phyloP scores from a whole-genome alignment of 1,140 invertebrate genomes.

The Mycetomoellerius zeteki region DNA sequence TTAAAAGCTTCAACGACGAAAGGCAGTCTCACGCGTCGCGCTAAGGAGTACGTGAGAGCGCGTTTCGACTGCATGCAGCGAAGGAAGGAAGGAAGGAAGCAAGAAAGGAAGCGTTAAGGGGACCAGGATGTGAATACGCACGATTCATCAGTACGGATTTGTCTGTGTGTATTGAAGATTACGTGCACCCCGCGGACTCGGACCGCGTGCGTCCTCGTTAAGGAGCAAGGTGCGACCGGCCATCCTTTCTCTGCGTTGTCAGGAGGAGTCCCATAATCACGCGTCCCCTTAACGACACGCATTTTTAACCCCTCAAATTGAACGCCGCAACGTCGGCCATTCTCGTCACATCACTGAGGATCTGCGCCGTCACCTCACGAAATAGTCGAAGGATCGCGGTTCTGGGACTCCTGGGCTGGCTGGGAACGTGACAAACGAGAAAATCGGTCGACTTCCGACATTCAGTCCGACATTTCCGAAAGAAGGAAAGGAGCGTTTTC shows the following conservation, averaged over 20 bases:
- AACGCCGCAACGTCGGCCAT: constrained; percentile 20
- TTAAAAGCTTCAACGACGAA: constrained; percentile 17
- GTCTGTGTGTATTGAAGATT: constrained; percentile 60
- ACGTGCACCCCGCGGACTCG: constrained; percentile 44
- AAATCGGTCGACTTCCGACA: constrained; percentile 42
- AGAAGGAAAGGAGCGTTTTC: constrained; percentile 38
- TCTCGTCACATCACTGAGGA: constrained; percentile 32
- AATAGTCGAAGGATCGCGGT: constrained; percentile 32
- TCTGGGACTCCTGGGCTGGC: not conserved
- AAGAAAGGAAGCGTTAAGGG: constrained; percentile 38
- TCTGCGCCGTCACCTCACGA: constrained; percentile 57
- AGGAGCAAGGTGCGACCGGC: constrained; percentile 13
- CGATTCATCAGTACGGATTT: constrained; percentile 58
- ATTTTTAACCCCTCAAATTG: constrained; percentile 54
- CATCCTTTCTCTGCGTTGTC: constrained; percentile 52
- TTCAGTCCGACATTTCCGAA: constrained; percentile 54
- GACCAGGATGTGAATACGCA: constrained; percentile 42
- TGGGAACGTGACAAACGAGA: constrained; percentile 63
- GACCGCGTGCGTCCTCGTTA: constrained; percentile 46
- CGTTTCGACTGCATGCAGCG: constrained; percentile 45
- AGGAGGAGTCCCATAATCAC: constrained; percentile 48
- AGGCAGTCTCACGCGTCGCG: constrained; percentile 21
- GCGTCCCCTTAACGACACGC: constrained; percentile 49
- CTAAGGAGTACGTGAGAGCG: constrained; percentile 23
- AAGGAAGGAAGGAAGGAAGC: constrained; percentile 37